Conservation (phyloP, 64 coral and sea anemone species). For the Stichodactyla helianthus region DNA sequence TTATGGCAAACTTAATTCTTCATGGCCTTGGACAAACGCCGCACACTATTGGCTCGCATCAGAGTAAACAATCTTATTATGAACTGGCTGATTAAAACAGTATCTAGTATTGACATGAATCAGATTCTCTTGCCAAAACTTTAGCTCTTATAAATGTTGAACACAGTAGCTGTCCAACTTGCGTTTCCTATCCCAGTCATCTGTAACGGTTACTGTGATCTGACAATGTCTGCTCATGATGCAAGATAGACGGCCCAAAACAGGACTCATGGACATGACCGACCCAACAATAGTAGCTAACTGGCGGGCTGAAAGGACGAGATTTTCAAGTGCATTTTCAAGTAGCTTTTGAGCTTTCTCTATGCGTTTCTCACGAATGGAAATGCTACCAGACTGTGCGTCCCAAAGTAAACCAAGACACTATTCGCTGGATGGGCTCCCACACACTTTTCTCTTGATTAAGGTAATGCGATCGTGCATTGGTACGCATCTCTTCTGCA, state of each 20-base stretch:
- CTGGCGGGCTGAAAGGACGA: background rate
- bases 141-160: background rate
- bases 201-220: background rate
- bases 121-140: background rate
- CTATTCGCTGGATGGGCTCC: conserved; percentile 24
- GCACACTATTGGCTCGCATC: conserved; percentile 13
- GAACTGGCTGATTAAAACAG: background rate
- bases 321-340: too few species aligned
- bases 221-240: conserved; percentile 42
- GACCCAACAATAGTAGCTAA: conserved; percentile 34
- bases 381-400: background rate
- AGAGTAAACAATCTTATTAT: conserved; percentile 3
- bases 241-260: conserved; percentile 28
- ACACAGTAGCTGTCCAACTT: conserved; percentile 7
- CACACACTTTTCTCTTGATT: conserved; percentile 26
- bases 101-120: background rate
- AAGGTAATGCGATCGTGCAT: too few species aligned
- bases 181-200: conserved; percentile 13
- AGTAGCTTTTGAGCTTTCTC: background rate
- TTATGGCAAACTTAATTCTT: conserved; percentile 1
- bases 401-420: conserved; percentile 33
- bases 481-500: too few species aligned
- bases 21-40: background rate
- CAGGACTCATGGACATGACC: conserved; percentile 27
- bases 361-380: background rate